Conservation (phyloP, 1,140 invertebrate genomes). For the Andrena cerasifolii region DNA sequence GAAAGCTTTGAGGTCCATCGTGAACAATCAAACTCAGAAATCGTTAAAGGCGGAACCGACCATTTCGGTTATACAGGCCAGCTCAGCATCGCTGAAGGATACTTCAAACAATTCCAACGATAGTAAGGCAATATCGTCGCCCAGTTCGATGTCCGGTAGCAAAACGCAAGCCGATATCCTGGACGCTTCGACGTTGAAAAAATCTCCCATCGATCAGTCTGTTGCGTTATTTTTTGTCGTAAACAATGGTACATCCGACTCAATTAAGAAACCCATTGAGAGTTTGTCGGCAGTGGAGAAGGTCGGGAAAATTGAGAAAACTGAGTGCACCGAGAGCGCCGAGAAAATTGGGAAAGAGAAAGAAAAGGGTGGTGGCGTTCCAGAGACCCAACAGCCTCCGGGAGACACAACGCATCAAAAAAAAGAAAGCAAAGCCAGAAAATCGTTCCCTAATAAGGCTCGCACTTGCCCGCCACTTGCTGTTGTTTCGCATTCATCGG, state of each 20-base stretch:
- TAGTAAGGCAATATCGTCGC: background rate
- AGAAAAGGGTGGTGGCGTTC: background rate
- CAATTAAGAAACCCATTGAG: background rate
- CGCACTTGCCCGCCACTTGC: conserved; percentile 41
- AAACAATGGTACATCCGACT: conserved; percentile 16
- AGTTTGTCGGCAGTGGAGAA: conserved; percentile 1
- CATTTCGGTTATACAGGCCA: background rate
- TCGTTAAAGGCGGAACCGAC: background rate
- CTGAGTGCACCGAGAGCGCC: too few relatives aligned
- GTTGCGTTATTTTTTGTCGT: conserved; percentile 7
- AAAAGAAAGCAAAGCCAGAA: conserved; percentile 74
- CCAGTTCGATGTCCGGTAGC: background rate
- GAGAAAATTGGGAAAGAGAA: too few relatives aligned
- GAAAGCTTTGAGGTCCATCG: conserved; percentile 50
- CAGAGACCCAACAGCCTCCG: background rate
- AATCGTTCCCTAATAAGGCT: conserved; percentile 73
- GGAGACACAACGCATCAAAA: conserved; percentile 15
- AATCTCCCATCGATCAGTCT: conserved; percentile 20
- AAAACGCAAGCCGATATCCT: background rate
- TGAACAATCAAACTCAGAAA: conserved; percentile 37
- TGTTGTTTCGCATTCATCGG: conserved; percentile 4
- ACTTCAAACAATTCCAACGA: background rate
- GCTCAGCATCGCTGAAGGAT: background rate
- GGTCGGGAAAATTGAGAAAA: too few relatives aligned
- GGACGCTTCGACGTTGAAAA: background rate